Percentiles rank a stretch among this genome's conserved stretches.
Evolutionary conservation across 2,888 invertebrate genomes (phyloP).

Genomic region (Ischnus inquisitorius): DNA sequence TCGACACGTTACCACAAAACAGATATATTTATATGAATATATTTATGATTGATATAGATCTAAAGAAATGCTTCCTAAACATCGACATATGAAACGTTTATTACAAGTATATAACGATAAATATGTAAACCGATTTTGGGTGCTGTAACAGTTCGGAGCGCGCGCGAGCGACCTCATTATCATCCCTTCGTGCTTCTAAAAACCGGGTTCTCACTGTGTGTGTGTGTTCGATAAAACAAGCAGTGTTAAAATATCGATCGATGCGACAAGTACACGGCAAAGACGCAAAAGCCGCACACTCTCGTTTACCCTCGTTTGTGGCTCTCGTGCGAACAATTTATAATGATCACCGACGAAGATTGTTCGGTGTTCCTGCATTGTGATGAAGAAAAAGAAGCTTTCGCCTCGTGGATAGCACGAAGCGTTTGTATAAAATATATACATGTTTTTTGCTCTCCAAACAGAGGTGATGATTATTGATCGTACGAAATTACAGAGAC

Average conservation of each 20-base stretch:
- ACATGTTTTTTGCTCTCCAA: not conserved
- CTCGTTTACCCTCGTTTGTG: constrained; percentile 20
- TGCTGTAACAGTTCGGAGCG: constrained; percentile 46
- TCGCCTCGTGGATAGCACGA: not conserved
- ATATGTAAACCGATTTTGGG: constrained; percentile 8
- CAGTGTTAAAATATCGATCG: constrained; percentile 42
- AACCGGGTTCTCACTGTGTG: constrained; percentile 13
- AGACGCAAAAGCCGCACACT: constrained; percentile 24
- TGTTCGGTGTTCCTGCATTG: constrained; percentile 13
- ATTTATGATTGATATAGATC: not conserved
- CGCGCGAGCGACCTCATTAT: constrained; percentile 40
- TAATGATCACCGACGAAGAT: constrained; percentile 43
- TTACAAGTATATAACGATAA: constrained; percentile 4
- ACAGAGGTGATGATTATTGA: constrained; percentile 46
- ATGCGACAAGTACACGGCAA: constrained; percentile 2
- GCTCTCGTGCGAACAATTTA: constrained; percentile 56
- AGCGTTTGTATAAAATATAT: constrained; percentile 11
- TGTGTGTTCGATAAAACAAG: constrained; percentile 31
- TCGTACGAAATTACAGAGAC: constrained; percentile 21
- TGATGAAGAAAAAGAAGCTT: not conserved
- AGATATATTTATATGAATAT: constrained; percentile 2
- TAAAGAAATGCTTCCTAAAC: constrained; percentile 56
- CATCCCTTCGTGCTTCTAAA: constrained; percentile 19
- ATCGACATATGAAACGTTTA: constrained; percentile 34
- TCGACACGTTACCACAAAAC: constrained; percentile 25